Evolutionary conservation across 2,113 vertebrate genomes (phyloP).

Genomic region (Chloebia gouldiae): DNA sequence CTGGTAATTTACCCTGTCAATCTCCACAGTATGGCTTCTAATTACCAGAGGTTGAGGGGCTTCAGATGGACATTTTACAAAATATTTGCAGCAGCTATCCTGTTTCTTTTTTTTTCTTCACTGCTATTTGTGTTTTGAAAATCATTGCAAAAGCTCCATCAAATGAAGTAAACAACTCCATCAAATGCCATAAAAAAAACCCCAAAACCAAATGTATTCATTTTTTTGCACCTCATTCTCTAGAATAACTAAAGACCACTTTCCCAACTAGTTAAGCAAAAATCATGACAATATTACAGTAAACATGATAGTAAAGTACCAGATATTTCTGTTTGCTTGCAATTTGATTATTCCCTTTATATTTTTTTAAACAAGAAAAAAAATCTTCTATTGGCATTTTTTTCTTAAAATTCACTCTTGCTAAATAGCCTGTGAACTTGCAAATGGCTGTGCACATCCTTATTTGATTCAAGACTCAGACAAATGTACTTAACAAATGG

Average conservation of each 20-base stretch:
- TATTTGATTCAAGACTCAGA: constrained; percentile 4
- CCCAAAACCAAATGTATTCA: neutral
- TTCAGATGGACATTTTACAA: constrained; percentile 68
- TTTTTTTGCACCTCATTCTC: neutral
- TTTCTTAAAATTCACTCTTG: neutral
- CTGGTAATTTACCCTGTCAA: constrained; percentile 79
- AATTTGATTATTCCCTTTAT: neutral
- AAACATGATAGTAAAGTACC: neutral
- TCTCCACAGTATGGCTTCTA: constrained; percentile 72
- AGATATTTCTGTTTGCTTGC: neutral
- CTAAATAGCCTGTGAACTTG: constrained; percentile 2
- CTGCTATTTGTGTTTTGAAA: constrained; percentile 31
- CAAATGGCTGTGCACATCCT: neutral
- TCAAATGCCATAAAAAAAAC: neutral
- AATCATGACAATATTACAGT: neutral
- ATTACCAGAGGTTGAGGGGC: constrained; percentile 62
- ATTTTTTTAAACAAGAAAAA: neutral
- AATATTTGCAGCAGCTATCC: constrained; percentile 63
- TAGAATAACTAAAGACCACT: neutral
- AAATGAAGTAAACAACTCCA: neutral
- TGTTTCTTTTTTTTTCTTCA: constrained; percentile 16
- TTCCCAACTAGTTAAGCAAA: neutral
- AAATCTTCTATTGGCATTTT: neutral
- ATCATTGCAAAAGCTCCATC: neutral
- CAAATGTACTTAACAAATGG: constrained; percentile 45